Evolutionary conservation across 2,797 vertebrate genomes (phyloP).

Genomic region (Anas bahamensis): DNA sequence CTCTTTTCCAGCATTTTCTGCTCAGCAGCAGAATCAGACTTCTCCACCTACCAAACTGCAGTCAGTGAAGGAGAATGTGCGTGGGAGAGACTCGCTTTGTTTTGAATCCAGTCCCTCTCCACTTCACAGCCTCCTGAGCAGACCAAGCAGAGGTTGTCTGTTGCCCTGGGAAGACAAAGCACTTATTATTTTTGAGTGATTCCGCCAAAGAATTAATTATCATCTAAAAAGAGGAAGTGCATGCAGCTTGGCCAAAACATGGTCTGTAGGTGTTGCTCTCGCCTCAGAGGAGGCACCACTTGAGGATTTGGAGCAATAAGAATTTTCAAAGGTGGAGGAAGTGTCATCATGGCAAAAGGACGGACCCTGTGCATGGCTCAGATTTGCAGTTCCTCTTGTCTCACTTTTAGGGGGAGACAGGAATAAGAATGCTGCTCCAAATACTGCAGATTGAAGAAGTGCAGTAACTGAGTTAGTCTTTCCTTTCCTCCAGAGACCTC

Average conservation of each 20-base stretch:
- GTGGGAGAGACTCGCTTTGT: not conserved
- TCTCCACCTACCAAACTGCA: not conserved
- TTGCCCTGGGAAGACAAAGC: not conserved
- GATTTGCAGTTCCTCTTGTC: not conserved
- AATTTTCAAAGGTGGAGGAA: not conserved
- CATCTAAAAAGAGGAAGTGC: not conserved
- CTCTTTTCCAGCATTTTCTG: not conserved
- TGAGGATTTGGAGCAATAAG: not conserved
- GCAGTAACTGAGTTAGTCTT: slow-evolving; percentile 1
- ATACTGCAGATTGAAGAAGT: not conserved
- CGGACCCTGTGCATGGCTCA: not conserved
- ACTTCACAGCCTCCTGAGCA: not conserved
- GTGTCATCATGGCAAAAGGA: not conserved
- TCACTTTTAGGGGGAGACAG: not conserved
- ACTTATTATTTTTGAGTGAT: not conserved
- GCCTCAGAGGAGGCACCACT: not conserved
- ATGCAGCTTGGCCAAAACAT: not conserved
- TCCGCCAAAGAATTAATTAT: not conserved
- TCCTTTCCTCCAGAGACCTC: slow-evolving; percentile 3
- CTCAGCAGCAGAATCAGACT: not conserved
- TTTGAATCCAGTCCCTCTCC: not conserved
- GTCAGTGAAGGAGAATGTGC: not conserved
- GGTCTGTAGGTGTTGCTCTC: not conserved
- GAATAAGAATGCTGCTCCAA: not conserved
- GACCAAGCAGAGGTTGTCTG: not conserved